Evolutionary conservation across 2,888 invertebrate species (phyloP), one percentile per base, ranked within the genome.

Genomic region (Parnassius glacialis): DNA sequence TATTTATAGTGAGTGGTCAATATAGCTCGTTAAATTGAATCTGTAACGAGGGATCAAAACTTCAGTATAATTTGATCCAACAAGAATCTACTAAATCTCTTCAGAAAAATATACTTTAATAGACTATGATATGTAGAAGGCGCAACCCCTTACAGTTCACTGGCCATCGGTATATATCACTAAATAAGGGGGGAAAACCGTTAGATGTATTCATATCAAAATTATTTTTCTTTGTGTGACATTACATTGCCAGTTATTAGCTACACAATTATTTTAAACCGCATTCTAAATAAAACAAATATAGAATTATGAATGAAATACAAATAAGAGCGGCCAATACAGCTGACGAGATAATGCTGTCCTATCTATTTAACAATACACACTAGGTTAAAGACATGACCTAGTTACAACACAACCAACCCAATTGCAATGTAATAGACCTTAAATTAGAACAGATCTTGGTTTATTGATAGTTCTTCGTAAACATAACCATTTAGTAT

Each of bases 291-390:
- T 50, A 62, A 44, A 58, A 54, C 53, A 62, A 58, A 58, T 52
- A 62, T 45, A 52, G 41, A 59, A 51, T 58, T 62, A 59, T 62
- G 62, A 62, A 62, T 62, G 62, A 62, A 59, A 59, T 51, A 59
- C 62, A 62, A 62, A 62, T 55, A 62, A 45, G 50, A 51, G 52
- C 43, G n/a, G 20, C 56, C 41, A 63, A 59, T 52, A 59, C 63
- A 63, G 55, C 52, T 59, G 63, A 47, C 13, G 10, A 58, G 58
- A 62, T 62, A 56, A 45, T 59, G 20, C 10, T 11, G 34, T 42
- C 10, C 56, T 63, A 56, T 63, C 63, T 55, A 63, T 59, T 47
- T 51, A 52, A 59, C 57, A 45, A 62, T 44, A 53, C 13, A 34
- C 53, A 41, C 50, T 51, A 44, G 59, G 50, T 62, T 62, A 62